Conservation (phyloP, 64 coral and sea anemone species). For the Pocillopora verrucosa region DNA sequence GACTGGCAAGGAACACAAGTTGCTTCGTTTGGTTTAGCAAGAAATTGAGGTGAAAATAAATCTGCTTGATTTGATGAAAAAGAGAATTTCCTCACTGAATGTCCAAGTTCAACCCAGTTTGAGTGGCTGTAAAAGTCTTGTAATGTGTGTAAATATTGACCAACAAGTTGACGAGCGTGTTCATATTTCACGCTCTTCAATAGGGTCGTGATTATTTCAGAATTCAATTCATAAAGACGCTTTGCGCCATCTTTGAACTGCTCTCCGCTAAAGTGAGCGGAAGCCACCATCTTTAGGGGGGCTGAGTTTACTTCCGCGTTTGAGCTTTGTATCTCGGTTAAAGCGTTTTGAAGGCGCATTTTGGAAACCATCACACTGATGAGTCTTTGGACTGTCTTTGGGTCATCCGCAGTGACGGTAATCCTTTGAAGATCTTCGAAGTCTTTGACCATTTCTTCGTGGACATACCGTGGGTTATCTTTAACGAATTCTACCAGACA, state of each 20-base stretch:
- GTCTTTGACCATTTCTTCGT: background rate
- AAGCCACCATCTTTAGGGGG: constrained; percentile 11
- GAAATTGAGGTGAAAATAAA: background rate
- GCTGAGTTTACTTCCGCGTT: constrained; percentile 50
- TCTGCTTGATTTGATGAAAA: background rate
- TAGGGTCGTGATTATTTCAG: constrained; percentile 36
- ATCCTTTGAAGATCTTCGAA: background rate
- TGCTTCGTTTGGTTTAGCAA: constrained; percentile 46
- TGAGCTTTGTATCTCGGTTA: constrained; percentile 52
- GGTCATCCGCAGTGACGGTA: constrained; percentile 7
- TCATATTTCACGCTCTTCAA: constrained; percentile 48
- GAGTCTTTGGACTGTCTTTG: background rate
- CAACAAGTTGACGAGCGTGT: constrained; percentile 48
- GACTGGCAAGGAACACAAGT: constrained; percentile 44
- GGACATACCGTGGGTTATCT: constrained; percentile 40
- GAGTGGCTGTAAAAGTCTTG: constrained; percentile 87
- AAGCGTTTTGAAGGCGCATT: constrained; percentile 38
- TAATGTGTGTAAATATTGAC: constrained; percentile 72
- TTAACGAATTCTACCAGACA: constrained; percentile 52
- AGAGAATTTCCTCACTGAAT: background rate
- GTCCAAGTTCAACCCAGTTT: constrained; percentile 69
- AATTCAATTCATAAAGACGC: constrained; percentile 51
- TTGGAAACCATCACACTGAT: background rate
- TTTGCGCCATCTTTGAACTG: constrained; percentile 40
- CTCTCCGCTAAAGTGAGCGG: constrained; percentile 74